Base-by-base conservation (phyloP, 2,797 vertebrate species). In the Siniperca scherzeri region DNA sequence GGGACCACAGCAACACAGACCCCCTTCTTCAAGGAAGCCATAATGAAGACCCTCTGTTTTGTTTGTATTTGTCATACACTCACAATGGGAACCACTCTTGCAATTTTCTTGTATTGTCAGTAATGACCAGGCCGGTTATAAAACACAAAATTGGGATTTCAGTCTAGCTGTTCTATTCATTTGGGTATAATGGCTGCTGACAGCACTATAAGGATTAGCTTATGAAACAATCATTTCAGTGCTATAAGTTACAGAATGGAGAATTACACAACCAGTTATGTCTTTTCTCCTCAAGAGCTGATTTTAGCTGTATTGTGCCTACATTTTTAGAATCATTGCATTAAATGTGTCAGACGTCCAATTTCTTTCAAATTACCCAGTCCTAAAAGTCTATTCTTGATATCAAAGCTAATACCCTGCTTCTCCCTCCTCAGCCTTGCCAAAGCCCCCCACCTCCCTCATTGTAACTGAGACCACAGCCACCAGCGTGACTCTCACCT, bases 391-490 rank as follows among this genome's bases (percentile, higher is more conserved):
- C 33, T 10, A 12, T 60, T 53, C 27, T 33, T 80, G 21, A 78
- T 72, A 52, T 81, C 5, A 56, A 79, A 85, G 36, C 69, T 86
- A 61, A 83, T 64, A 30, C 5, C 12, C 22, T 67, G 0, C 36
- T 56, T 88, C 56, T 73, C 25, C 22, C 8, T 78, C 82, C 40
- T 69, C 95, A 99, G 98, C 98, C 50, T 93, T 98, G 92, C 98
- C 98, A 66, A 99, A 98, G 93, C 98, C 98, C 77, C 98, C 98
- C 1, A 89, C 96, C 64, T 97, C 97, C 65, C 96, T 97, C 74
- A 95, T 95, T 71, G 97, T 99, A 88, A 99, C 98, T 13, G 98
- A 99, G 93, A 98, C 98, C 1, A 99, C 97, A 7, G 98, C 98
- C 78, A 99, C 98, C 80, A 99, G 98, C 0, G 98, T 99, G 83